A percentile compares a stretch with the other conserved stretches of the same genome.
phyloP scores from a whole-genome alignment of 2,113 vertebrate genomes.

The Aplodontia rufa region DNA sequence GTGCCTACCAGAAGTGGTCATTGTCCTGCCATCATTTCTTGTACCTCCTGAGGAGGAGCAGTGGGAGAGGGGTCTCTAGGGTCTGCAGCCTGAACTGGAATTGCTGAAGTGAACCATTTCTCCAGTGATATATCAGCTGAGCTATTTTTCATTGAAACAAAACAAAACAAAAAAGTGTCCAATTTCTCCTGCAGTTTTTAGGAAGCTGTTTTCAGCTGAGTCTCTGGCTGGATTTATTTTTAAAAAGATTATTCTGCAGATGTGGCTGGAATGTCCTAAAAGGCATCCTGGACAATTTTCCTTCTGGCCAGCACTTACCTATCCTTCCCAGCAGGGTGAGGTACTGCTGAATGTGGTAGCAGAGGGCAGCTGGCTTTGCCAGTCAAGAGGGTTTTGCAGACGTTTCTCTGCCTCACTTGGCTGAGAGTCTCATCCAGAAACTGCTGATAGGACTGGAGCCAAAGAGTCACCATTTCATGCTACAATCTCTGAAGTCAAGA shows the following conservation, averaged over 20 bases:
- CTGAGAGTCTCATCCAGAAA: neutral
- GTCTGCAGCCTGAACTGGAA: neutral
- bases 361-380: neutral
- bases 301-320: neutral
- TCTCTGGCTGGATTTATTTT: constrained; percentile 51
- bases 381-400: neutral
- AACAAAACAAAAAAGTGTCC: too few species aligned
- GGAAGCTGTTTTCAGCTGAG: constrained; percentile 12
- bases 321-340: neutral
- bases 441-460: neutral
- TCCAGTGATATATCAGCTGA: neutral
- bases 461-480: accelerated
- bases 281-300: neutral
- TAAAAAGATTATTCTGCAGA: constrained; percentile 38
- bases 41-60: accelerated
- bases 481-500: neutral
- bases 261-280: neutral
- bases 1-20: too few species aligned
- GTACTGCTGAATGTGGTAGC: neutral
- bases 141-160: constrained; percentile 25
- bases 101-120: neutral
- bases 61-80: accelerated
- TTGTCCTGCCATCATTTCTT: neutral
- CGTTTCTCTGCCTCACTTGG: neutral
- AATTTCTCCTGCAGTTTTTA: constrained; percentile 51